Percentiles rank a stretch among this genome's conserved stretches.
These are phyloP conservation scores for Rallus limicola DNA, from an alignment of 2,113 vertebrate species.

Conservation along the genomic window DNA sequence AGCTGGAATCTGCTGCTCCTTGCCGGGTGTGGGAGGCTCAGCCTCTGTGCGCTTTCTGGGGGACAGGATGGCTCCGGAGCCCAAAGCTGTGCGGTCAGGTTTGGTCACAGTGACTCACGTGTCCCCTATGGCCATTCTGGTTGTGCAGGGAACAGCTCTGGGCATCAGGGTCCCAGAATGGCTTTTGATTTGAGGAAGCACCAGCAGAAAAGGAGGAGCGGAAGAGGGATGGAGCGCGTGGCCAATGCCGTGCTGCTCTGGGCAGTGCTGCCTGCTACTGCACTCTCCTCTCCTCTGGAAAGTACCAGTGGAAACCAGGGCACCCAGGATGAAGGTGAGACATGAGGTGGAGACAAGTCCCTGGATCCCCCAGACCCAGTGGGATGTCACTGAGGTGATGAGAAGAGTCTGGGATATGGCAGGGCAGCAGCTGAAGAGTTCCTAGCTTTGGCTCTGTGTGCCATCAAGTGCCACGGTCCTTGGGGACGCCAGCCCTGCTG, in stretches of 20 bases:
- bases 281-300: background rate
- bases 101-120: fast-evolving
- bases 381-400: fast-evolving
- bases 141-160: background rate
- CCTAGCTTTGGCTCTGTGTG: background rate
- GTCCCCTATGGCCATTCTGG: fast-evolving
- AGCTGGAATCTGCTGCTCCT: fast-evolving
- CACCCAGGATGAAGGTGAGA: background rate
- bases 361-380: background rate
- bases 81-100: fast-evolving
- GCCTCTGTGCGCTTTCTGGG: fast-evolving
- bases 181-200: background rate
- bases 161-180: fast-evolving
- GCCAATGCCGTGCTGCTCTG: fast-evolving
- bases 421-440: background rate
- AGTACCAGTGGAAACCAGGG: background rate
- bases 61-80: background rate
- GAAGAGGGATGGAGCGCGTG: background rate
- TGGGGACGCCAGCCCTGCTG: background rate
- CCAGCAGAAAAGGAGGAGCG: background rate
- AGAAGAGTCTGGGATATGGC: background rate
- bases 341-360: background rate
- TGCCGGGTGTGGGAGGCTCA: background rate
- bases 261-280: background rate
- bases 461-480: fast-evolving